phyloP scores from a whole-genome alignment of 1,140 invertebrate genomes.

The Neodiprion pinetum region DNA sequence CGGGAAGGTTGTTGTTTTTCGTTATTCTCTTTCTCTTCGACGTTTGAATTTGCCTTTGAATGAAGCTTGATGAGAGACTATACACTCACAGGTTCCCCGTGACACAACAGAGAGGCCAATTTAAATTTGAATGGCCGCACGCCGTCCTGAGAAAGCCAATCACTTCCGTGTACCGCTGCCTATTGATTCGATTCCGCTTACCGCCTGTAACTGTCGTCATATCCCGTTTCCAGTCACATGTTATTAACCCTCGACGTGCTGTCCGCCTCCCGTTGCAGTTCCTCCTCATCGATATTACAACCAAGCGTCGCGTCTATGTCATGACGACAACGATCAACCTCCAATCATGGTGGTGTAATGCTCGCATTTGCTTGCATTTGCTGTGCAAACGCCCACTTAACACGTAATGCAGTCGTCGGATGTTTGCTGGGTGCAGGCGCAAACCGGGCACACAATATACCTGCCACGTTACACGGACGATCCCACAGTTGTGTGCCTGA shows the following conservation, averaged over 20 bases:
- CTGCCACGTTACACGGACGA: too few relatives aligned
- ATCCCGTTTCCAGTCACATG: too few relatives aligned
- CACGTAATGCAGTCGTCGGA: slow-evolving; percentile 1
- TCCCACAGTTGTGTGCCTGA: too few relatives aligned
- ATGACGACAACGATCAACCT: too few relatives aligned
- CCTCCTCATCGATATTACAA: too few relatives aligned
- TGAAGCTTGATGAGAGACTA: not conserved
- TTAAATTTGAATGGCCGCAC: slow-evolving; percentile 1
- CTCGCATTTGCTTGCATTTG: too few relatives aligned
- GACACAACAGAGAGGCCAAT: not conserved
- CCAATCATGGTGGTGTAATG: too few relatives aligned
- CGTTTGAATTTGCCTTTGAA: not conserved
- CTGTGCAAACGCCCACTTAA: not conserved
- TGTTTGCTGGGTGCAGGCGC: not conserved
- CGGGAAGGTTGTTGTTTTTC: not conserved
- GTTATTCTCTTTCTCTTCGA: not conserved
- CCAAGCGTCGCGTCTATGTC: too few relatives aligned
- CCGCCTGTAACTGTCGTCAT: too few relatives aligned
- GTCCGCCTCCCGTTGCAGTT: too few relatives aligned
- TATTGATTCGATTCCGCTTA: not conserved
- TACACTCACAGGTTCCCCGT: not conserved
- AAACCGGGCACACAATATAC: too few relatives aligned
- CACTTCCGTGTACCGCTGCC: not conserved
- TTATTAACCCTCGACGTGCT: too few relatives aligned
- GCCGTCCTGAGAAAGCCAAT: not conserved